Conservation (phyloP, 2,113 vertebrate species). For the Caracal caracal region DNA sequence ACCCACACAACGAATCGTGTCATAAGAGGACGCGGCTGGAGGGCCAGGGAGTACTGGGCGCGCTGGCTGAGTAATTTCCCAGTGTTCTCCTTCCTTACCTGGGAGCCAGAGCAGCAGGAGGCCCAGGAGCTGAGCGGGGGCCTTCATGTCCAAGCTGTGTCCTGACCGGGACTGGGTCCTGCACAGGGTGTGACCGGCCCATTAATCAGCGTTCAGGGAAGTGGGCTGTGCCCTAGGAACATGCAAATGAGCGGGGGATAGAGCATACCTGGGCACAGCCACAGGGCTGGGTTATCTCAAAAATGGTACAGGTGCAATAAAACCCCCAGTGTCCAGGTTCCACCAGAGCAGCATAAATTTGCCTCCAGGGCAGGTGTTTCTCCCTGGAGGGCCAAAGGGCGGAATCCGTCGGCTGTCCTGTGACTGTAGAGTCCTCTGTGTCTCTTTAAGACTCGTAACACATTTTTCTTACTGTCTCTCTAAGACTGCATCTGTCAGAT, state of each 20-base stretch:
- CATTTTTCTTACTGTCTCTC: background rate
- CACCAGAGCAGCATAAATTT: background rate
- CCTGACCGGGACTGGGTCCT: background rate
- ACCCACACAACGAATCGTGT: background rate
- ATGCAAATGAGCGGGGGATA: background rate
- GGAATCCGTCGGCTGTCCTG: background rate
- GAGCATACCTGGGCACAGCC: background rate
- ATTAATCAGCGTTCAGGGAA: background rate
- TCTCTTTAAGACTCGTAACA: too few species aligned
- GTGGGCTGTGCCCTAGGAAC: background rate
- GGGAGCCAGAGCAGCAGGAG: background rate
- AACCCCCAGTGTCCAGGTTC: fast-evolving
- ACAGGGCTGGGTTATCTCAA: background rate
- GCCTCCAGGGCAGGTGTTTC: background rate
- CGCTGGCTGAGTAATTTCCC: background rate
- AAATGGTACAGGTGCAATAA: too few species aligned
- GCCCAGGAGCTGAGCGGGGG: background rate
- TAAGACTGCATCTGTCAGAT: background rate
- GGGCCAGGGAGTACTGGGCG: too few species aligned
- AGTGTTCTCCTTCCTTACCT: background rate
- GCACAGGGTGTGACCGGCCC: background rate
- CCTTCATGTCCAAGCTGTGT: background rate
- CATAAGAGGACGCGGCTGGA: fast-evolving
- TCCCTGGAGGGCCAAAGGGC: background rate
- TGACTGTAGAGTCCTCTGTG: background rate